Conservation (phyloP, 2,888 invertebrate genomes). For the Octodonta nipae region DNA sequence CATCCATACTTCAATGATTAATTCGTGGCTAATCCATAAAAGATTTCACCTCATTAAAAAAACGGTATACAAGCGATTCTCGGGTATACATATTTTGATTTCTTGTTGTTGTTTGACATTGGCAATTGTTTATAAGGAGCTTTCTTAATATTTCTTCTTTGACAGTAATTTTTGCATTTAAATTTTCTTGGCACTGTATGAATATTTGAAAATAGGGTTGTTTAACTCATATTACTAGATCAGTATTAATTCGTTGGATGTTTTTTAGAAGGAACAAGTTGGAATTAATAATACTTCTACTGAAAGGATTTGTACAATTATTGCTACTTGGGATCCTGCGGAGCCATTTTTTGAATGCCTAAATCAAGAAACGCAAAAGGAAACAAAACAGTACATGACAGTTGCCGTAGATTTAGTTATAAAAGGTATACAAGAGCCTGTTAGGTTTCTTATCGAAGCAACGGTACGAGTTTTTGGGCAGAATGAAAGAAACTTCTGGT, state of each 20-base stretch:
- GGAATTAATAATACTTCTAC: conserved; percentile 8
- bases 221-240: no score
- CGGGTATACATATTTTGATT: no score
- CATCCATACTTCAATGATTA: no score
- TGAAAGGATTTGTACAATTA: conserved; percentile 25
- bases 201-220: no score
- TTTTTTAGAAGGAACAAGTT: conserved; percentile 16
- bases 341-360: conserved; percentile 70
- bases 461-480: conserved; percentile 82
- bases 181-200: no score
- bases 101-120: no score
- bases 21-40: no score
- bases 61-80: no score
- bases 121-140: no score
- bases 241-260: conserved; percentile 3
- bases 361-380: conserved; percentile 72
- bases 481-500: conserved; percentile 81
- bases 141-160: no score
- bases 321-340: conserved; percentile 75
- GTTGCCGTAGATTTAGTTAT: conserved; percentile 93
- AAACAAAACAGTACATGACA: conserved; percentile 73
- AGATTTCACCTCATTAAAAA: no score
- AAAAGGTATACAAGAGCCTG: conserved; percentile 78
- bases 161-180: no score
- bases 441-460: conserved; percentile 85